These are phyloP conservation scores for Elaphurus davidianus DNA, from an alignment of 2,113 vertebrate genomes.

Conservation along the genomic window DNA sequence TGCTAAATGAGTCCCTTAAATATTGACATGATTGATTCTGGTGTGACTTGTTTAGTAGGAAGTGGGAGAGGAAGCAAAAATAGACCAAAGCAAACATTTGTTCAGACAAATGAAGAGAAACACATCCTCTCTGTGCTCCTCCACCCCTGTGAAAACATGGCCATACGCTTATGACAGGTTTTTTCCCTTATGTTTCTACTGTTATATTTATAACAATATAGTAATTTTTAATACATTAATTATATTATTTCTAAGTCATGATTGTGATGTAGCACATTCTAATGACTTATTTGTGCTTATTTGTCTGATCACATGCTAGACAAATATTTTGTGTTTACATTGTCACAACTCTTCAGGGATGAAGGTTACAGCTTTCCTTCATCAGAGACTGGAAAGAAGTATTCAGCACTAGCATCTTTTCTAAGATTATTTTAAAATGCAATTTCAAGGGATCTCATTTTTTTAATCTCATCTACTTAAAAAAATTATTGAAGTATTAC, in stretches of 20 bases:
- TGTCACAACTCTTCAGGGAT: neutral
- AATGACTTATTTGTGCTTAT: neutral
- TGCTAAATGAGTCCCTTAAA: constrained; percentile 55
- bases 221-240: neutral
- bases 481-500: neutral
- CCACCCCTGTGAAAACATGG: neutral
- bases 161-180: neutral
- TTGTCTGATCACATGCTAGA: neutral
- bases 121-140: neutral
- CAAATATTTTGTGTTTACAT: neutral
- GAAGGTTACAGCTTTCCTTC: neutral
- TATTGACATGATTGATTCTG: constrained; percentile 48
- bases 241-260: neutral
- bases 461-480: neutral
- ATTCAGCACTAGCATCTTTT: neutral
- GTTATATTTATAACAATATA: neutral
- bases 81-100: constrained; percentile 57
- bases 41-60: constrained; percentile 62
- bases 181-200: neutral
- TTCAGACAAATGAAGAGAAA: constrained; percentile 34
- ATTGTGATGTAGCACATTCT: neutral
- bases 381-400: neutral
- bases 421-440: neutral
- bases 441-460: neutral
- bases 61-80: constrained; percentile 58